Percentiles rank a stretch among this genome's conserved stretches.
These are phyloP conservation scores for Hesperia comma DNA, from an alignment of 2,888 invertebrate species.

Conservation along the genomic window DNA sequence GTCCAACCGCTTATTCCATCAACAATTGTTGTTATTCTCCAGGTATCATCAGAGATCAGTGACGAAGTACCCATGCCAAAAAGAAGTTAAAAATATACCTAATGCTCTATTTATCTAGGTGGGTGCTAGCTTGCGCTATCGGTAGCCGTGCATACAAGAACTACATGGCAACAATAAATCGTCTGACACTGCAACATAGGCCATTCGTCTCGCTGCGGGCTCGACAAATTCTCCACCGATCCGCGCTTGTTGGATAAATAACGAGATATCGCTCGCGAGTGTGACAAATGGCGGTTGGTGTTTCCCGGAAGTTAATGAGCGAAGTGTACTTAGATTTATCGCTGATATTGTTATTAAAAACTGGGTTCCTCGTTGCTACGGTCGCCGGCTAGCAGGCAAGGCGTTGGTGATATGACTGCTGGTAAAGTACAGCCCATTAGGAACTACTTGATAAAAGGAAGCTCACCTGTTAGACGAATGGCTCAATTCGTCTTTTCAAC, in stretches of 20 bases:
- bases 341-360: not conserved
- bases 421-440: too few species aligned
- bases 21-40: too few species aligned
- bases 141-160: slow-evolving; percentile 46
- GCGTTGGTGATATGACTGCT: too few species aligned
- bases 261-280: slow-evolving; percentile 39
- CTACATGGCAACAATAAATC: slow-evolving; percentile 62
- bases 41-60: too few species aligned
- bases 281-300: slow-evolving; percentile 35
- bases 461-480: too few species aligned
- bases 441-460: too few species aligned
- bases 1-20: too few species aligned
- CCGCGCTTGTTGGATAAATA: slow-evolving; percentile 52
- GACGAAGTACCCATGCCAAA: too few species aligned
- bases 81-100: too few species aligned
- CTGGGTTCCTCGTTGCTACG: too few species aligned
- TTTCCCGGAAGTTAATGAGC: slow-evolving; percentile 27
- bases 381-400: too few species aligned
- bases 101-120: not conserved
- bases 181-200: slow-evolving; percentile 57
- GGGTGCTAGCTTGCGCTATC: slow-evolving; percentile 19
- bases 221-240: slow-evolving; percentile 67
- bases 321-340: not conserved
- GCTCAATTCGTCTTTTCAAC: too few species aligned
- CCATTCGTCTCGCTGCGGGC: slow-evolving; percentile 63